Base-by-base conservation (phyloP, 2,888 invertebrate species). In the Octodonta nipae region DNA sequence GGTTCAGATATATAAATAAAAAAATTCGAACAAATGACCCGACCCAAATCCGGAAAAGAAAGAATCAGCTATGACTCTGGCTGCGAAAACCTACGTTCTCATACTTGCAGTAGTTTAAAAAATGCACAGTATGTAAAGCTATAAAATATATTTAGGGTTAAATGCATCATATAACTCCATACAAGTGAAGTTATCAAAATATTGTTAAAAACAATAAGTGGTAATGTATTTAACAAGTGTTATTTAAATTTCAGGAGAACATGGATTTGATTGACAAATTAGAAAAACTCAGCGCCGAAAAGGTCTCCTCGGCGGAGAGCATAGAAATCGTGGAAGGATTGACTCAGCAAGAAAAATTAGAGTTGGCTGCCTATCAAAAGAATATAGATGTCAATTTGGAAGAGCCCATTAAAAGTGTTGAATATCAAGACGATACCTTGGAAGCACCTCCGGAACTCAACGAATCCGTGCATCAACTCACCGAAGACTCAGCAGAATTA, bases 231-330 rank as follows among this genome's bases (percentile, higher is more conserved):
- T n/a, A n/a, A n/a, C n/a, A n/a, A n/a, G 26, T 32, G 27, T 2
- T 8, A 6, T 30, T 13, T n/a, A 33, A 15, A 15, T 38, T 40
- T 30, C 73, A 75, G 51, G 81, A 81, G 61, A 83, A 83, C 51
- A 76, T 77, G 46, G 82, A 81, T 38, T 59, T 83, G 6, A 66
- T 74, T 14, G 78, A 77, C 45, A 79, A 78, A 56, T 60, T 83
- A 17, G 76, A 78, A 44, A 82, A 83, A 54, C 51, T 81, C 4
- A 80, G 75, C 50, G 68, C 71, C 11, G 74, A 74, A 54, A 78
- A 79, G 51, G 77, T 78, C 2, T 79, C 78, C 32, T 79, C 79
- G 1, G 78, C 78, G 3, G 79, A 79, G 58, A 79, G 79, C 28
- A 80, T 80, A 31, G 79, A 79, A 61, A 78, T 79, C 37, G 78